Percentiles rank a stretch among this genome's conserved stretches.
Conservation (phyloP, 2,797 vertebrate species). For the Alfaro cultratus region DNA sequence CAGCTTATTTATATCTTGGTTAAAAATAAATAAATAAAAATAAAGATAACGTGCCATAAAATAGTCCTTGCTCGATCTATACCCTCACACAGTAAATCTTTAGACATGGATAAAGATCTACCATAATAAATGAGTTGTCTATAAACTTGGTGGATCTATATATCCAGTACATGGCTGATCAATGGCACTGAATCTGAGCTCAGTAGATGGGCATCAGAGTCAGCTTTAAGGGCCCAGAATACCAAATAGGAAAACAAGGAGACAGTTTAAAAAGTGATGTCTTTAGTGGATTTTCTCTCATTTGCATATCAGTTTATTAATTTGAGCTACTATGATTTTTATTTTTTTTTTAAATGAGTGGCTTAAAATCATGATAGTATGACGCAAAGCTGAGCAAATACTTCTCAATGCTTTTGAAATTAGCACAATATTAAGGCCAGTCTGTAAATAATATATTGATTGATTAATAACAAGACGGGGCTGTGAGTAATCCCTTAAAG, state of each 20-base stretch:
- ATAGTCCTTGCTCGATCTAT: constrained; percentile 54
- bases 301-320: background rate
- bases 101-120: constrained; percentile 44
- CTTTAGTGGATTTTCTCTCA: constrained; percentile 5
- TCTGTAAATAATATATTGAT: background rate
- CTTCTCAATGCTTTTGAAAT: background rate
- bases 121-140: constrained; percentile 77
- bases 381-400: background rate
- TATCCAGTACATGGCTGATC: constrained; percentile 76
- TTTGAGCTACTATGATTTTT: background rate
- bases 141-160: constrained; percentile 78
- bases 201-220: constrained; percentile 60
- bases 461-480: background rate
- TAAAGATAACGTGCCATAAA: constrained; percentile 59
- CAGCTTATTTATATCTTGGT: constrained; percentile 19
- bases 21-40: constrained; percentile 11
- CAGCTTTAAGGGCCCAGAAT: background rate
- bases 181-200: constrained; percentile 74
- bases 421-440: background rate
- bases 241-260: constrained; percentile 3
- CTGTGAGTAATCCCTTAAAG: background rate
- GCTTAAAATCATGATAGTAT: background rate
- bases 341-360: background rate
- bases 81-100: constrained; percentile 56
- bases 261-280: background rate